Percentiles rank a stretch among this genome's conserved stretches.
Conservation (phyloP, 1,140 invertebrate species). For the Trypoxylus dichotomus region DNA sequence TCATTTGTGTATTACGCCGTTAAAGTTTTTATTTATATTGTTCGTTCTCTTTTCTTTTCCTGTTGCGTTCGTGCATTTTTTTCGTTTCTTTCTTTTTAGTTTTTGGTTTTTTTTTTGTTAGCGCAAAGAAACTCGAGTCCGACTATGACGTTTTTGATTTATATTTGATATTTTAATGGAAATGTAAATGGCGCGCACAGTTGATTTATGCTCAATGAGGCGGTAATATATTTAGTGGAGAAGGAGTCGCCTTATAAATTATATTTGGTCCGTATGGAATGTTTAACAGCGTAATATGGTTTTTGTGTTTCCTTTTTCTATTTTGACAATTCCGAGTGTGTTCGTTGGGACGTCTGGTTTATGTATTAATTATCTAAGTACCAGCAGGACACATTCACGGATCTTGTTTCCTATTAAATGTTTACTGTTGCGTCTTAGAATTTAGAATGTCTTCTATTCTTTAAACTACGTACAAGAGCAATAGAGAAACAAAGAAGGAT, state of each 20-base stretch:
- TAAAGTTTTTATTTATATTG: slow-evolving; percentile 20
- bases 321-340: slow-evolving; percentile 5
- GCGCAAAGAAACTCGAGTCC: slow-evolving; percentile 11
- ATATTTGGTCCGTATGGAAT: slow-evolving; percentile 2
- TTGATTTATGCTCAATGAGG: slow-evolving; percentile 27
- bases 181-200: slow-evolving; percentile 31
- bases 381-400: background rate
- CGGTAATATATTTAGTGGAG: slow-evolving; percentile 18
- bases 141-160: slow-evolving; percentile 33
- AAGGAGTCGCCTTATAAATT: slow-evolving; percentile 15
- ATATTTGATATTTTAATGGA: slow-evolving; percentile 37
- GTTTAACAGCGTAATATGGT: slow-evolving; percentile 8
- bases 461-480: too few species aligned
- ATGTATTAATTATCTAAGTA: slow-evolving; percentile 12
- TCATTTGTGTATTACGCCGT: slow-evolving; percentile 13
- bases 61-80: background rate
- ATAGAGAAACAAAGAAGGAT: too few species aligned
- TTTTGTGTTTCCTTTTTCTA: slow-evolving; percentile 14
- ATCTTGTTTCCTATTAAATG: background rate
- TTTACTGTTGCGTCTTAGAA: too few species aligned
- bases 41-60: background rate
- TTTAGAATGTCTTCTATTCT: too few species aligned
- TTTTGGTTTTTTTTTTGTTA: slow-evolving; percentile 5
- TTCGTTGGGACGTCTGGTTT: background rate
- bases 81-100: background rate